Percentiles rank a stretch among this genome's conserved stretches.
Evolutionary conservation across 2,113 vertebrate species (phyloP).

Genomic region (Lepus americanus): DNA sequence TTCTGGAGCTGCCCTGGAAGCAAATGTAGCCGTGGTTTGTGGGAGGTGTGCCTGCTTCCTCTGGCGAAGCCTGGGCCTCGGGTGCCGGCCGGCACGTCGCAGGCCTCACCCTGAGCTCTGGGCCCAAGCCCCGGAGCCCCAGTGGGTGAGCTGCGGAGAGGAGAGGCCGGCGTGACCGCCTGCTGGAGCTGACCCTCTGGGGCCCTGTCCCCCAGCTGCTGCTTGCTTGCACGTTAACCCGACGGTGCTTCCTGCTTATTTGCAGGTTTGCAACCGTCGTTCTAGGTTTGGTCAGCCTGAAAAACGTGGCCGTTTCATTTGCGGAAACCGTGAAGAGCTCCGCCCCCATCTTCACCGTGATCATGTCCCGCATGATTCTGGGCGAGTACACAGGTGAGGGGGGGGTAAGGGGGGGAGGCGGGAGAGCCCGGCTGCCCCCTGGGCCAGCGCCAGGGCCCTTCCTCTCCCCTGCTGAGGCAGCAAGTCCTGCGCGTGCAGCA

Average conservation of each 20-base stretch:
- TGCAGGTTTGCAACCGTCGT: conserved; percentile 96
- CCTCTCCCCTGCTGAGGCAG: too few relatives aligned
- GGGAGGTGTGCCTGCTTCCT: accelerated
- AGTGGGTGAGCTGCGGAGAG: too few relatives aligned
- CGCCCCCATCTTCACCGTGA: conserved; percentile 97
- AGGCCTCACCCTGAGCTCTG: not conserved
- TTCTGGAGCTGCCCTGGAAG: not conserved
- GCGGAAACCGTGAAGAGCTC: conserved; percentile 99
- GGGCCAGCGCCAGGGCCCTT: too few relatives aligned
- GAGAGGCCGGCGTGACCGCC: not conserved
- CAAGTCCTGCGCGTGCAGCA: too few relatives aligned
- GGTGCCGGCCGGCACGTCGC: too few relatives aligned
- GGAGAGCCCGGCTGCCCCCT: too few relatives aligned
- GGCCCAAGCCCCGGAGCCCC: not conserved
- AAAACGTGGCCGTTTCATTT: conserved; percentile 97
- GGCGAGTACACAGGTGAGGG: conserved; percentile 96
- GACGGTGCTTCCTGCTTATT: not conserved
- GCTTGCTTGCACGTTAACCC: not conserved
- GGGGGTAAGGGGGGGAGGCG: too few relatives aligned
- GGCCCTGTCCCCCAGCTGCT: not conserved
- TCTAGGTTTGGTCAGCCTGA: conserved; percentile 96
- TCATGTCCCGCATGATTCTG: conserved; percentile 97
- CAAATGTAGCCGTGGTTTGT: accelerated
- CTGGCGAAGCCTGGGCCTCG: not conserved
- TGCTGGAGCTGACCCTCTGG: not conserved